Evolutionary conservation across 1,140 invertebrate genomes (phyloP).

Genomic region (Pseudomyrmex sp.): DNA sequence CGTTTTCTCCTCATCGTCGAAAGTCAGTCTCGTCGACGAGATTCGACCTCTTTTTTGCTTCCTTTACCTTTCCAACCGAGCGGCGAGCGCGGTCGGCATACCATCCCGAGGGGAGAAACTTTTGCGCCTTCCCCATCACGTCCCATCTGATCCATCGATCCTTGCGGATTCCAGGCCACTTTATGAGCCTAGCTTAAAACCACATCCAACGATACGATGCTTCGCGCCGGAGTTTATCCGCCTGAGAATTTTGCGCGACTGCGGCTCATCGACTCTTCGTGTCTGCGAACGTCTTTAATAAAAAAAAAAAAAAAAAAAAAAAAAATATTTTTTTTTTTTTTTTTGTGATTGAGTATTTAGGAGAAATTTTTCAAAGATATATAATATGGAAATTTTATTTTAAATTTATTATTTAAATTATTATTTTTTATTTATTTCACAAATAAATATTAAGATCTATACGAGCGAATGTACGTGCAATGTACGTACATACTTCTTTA

Average conservation of each 20-base stretch:
- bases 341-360: too few relatives aligned
- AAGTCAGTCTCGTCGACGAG: conserved; percentile 40
- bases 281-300: not conserved
- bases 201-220: conserved; percentile 22
- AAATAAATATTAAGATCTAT: too few relatives aligned
- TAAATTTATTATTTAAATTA: too few relatives aligned
- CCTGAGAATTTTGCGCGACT: not conserved
- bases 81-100: conserved; percentile 23
- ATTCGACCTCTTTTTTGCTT: conserved; percentile 39
- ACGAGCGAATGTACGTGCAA: too few relatives aligned
- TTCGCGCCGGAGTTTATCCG: not conserved
- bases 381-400: too few relatives aligned
- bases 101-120: not conserved
- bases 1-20: conserved; percentile 21
- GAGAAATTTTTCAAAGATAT: too few relatives aligned
- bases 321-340: not conserved
- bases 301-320: not conserved
- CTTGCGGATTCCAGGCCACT: conserved; percentile 9
- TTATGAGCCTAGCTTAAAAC: conserved; percentile 15
- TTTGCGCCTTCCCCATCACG: conserved; percentile 8
- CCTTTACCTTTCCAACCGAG: not conserved
- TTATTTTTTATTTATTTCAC: too few relatives aligned
- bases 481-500: too few relatives aligned
- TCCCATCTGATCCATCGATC: conserved; percentile 40
- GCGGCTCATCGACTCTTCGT: not conserved